Conservation (phyloP, 2,113 vertebrate genomes). For the Dicaeum eximium region DNA sequence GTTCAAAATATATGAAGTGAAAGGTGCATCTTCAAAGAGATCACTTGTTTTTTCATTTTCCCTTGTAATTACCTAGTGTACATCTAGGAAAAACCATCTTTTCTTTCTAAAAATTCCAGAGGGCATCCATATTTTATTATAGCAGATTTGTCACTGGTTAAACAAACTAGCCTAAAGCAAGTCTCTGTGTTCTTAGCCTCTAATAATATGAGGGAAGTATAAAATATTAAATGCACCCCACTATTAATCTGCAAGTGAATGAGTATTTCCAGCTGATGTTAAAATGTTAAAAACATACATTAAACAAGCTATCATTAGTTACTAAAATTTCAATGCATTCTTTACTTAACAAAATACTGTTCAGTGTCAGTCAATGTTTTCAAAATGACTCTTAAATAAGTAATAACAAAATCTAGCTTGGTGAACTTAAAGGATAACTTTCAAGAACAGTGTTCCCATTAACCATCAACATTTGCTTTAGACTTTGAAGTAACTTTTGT, state of each 20-base stretch:
- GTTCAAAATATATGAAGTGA: not conserved
- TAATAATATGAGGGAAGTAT: not conserved
- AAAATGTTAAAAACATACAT: not conserved
- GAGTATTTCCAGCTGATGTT: not conserved
- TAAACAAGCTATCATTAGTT: not conserved
- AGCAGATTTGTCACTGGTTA: not conserved
- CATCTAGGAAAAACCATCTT: not conserved
- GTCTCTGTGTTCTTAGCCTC: not conserved
- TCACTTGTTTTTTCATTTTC: not conserved
- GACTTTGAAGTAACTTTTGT: not conserved
- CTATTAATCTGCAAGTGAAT: not conserved
- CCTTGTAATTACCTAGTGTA: not conserved
- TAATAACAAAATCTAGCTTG: not conserved
- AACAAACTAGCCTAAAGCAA: slow-evolving; percentile 1
- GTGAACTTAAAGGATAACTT: not conserved
- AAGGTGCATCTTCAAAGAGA: not conserved
- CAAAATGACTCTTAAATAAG: not conserved
- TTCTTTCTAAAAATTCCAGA: not conserved
- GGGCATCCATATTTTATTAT: slow-evolving; percentile 7
- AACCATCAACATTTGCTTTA: not conserved
- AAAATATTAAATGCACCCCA: not conserved
- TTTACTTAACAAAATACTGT: not conserved
- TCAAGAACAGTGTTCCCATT: not conserved
- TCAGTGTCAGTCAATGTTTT: not conserved
- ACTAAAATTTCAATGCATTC: not conserved